Base-by-base conservation (phyloP, 1,140 invertebrate species). In the Neodiprion fabricii region DNA sequence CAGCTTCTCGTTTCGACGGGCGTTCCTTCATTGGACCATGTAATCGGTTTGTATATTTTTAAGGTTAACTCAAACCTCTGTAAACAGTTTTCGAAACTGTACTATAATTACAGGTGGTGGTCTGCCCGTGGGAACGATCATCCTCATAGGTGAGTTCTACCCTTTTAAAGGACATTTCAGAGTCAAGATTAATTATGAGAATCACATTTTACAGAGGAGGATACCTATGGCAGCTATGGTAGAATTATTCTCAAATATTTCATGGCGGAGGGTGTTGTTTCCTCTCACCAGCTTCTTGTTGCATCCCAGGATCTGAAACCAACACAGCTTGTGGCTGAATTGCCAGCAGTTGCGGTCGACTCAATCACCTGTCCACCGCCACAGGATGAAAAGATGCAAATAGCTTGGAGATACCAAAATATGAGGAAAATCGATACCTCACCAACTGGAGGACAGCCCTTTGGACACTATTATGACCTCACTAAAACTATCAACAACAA, bases 351-450 rank as follows among this genome's bases (percentile, higher is more conserved):
- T 40, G 80, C 83, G 74, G 76, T 78, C 65, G 83, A 84, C 69
- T 74, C 82, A 49, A 76, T 47, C 74, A 12, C 72, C 17, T 77
- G 78, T 75, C 67, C 67, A 40, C 67, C 9, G 50, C 72, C 72
- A 72, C 71, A 73, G 69, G 83, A 88, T 73, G 90, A 92, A 70
- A 90, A 93, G 77, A 92, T 96, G 92, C 93, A 93, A 82, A 96
- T 97, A 84, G 95, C 96, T 8, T 97, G 95, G 94, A 90, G 95
- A 70, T 97, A 97, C 86, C 92, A 95, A 81, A 92, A 94, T 77
- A 89, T 95, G 80, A 91, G 91, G 53, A 81, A 91, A 79, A 88
- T 94, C 1, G 91, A 95, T 79, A 91, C 92, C 7, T 88, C 89
- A 49, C 85, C 89, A 65, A 81, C 76, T 1, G 85, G 83, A 61